Evolutionary conservation across 2,888 invertebrate genomes (phyloP).

Genomic region (Stegana nigrithorax): DNA sequence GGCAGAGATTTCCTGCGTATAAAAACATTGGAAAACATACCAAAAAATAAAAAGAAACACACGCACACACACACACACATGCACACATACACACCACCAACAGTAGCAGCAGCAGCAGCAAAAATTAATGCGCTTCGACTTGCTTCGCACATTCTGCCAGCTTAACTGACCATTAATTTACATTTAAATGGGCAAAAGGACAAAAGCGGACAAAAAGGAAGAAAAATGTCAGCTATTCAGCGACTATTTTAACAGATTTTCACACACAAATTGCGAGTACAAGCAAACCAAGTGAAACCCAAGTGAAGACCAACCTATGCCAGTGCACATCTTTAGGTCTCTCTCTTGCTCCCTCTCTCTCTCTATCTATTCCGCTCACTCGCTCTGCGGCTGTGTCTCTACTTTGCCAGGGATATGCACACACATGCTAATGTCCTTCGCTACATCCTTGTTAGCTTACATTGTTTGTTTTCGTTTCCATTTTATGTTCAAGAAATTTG

Average conservation of each 20-base stretch:
- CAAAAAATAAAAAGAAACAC: constrained; percentile 29
- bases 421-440: constrained; percentile 7
- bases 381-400: not conserved
- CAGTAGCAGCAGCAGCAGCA: not conserved
- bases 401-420: not conserved
- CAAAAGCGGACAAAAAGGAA: constrained; percentile 23
- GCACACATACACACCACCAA: constrained; percentile 27
- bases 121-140: not conserved
- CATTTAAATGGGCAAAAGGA: constrained; percentile 45
- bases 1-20: constrained; percentile 4
- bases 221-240: constrained; percentile 22
- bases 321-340: no score
- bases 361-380: no score
- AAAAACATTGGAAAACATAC: constrained; percentile 22
- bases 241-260: constrained; percentile 34
- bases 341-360: no score
- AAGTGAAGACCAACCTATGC: not conserved
- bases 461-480: not conserved
- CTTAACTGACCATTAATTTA: constrained; percentile 61
- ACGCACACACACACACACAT: no score
- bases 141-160: constrained; percentile 49
- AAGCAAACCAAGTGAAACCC: not conserved
- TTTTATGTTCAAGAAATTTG: constrained; percentile 41
- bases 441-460: constrained; percentile 7
- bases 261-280: constrained; percentile 21